Evolutionary conservation across 2,797 vertebrate genomes (phyloP).

Genomic region (Fratercula arctica): DNA sequence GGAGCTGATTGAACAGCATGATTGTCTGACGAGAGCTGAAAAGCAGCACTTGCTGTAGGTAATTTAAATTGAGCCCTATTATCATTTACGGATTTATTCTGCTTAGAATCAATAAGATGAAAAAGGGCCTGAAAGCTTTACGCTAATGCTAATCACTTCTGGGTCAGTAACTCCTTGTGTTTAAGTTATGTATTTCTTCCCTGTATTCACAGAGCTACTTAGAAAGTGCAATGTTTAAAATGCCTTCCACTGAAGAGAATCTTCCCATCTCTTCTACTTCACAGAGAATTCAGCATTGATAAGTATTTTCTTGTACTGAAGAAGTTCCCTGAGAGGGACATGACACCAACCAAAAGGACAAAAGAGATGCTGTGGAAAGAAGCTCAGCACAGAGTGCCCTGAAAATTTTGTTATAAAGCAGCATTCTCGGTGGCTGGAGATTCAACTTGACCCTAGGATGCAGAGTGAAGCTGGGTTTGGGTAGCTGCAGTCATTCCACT

Average conservation of each 20-base stretch:
- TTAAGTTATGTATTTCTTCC: conserved; percentile 52
- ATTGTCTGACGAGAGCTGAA: conserved; percentile 65
- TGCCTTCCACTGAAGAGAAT: conserved; percentile 36
- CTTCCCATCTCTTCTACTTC: not conserved
- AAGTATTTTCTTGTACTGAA: conserved; percentile 27
- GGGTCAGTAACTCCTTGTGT: conserved; percentile 67
- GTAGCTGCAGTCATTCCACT: not conserved
- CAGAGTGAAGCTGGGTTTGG: not conserved
- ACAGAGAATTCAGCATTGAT: conserved; percentile 28
- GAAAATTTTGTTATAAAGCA: not conserved
- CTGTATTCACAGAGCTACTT: conserved; percentile 38
- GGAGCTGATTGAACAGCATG: conserved; percentile 63
- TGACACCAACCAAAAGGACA: conserved; percentile 2
- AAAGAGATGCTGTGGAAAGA: conserved; percentile 22
- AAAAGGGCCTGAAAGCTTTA: conserved; percentile 62
- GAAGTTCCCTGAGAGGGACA: conserved; percentile 19
- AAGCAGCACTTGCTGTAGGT: conserved; percentile 73
- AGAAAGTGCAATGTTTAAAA: conserved; percentile 53
- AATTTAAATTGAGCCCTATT: conserved; percentile 78
- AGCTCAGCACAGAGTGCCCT: not conserved
- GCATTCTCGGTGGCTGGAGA: not conserved
- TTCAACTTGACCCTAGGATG: not conserved
- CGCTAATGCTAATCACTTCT: conserved; percentile 70
- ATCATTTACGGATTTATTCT: conserved; percentile 75
- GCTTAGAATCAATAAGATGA: conserved; percentile 73